Percentiles rank a stretch among this genome's conserved stretches.
phyloP scores from a whole-genome alignment of 2,888 invertebrate species.

The Mimas tiliae region DNA sequence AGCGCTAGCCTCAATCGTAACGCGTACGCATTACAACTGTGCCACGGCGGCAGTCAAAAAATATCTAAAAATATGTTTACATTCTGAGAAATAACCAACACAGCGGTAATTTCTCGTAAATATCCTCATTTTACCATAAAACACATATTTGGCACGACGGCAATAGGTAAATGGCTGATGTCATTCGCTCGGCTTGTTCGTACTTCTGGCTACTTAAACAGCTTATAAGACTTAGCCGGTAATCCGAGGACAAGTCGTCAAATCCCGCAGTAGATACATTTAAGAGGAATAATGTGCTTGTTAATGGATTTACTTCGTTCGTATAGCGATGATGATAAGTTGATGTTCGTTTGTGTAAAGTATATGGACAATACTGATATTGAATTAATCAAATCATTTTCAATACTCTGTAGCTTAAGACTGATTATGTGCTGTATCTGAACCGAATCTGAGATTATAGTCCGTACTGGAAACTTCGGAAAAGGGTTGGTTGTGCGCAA shows the following conservation, averaged over 20 bases:
- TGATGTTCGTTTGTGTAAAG: neutral
- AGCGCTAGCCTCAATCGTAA: no score
- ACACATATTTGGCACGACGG: slow-evolving; percentile 2
- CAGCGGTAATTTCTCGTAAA: neutral
- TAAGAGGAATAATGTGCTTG: neutral
- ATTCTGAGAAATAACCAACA: neutral
- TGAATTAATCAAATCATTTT: no score
- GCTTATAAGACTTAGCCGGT: slow-evolving; percentile 12
- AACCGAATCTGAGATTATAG: no score
- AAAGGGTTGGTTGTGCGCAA: no score
- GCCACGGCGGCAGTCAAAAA: no score
- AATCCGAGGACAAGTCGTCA: neutral
- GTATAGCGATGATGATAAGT: neutral
- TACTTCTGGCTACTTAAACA: slow-evolving; percentile 4
- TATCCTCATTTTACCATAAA: slow-evolving; percentile 2
- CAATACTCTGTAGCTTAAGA: no score
- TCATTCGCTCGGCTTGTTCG: slow-evolving; percentile 10
- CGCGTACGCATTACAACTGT: no score
- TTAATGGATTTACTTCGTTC: slow-evolving; percentile 5
- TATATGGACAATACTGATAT: no score
- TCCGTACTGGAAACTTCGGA: no score
- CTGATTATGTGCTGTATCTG: no score
- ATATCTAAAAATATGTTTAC: no score
- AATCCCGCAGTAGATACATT: slow-evolving; percentile 9
- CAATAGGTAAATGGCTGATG: slow-evolving; percentile 9